These are phyloP conservation scores for Adelges cooleyi DNA, from an alignment of 1,140 invertebrate genomes.

Conservation along the genomic window DNA sequence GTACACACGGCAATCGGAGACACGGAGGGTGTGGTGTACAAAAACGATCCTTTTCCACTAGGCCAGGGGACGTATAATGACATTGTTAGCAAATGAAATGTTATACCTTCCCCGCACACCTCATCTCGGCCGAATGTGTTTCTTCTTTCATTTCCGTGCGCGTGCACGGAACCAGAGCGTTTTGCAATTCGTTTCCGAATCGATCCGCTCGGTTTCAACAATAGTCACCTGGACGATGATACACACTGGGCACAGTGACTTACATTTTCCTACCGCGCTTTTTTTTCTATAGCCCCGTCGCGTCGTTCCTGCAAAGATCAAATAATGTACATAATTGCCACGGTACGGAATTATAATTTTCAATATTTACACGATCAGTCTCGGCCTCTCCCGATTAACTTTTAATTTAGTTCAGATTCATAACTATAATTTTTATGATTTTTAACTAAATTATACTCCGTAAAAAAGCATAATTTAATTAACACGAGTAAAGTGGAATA, in stretches of 20 bases:
- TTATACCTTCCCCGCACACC: neutral
- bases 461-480: too few relatives aligned
- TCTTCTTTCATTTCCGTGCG: constrained; percentile 20
- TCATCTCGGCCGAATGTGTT: neutral
- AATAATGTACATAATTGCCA: too few relatives aligned
- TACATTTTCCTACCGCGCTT: neutral
- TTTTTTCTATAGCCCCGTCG: neutral
- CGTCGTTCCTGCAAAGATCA: too few relatives aligned
- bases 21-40: neutral
- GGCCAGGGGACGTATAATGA: neutral
- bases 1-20: neutral
- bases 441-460: too few relatives aligned
- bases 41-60: constrained; percentile 7
- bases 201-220: neutral
- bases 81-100: constrained; percentile 16
- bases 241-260: neutral
- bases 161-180: neutral
- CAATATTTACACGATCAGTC: too few relatives aligned
- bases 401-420: too few relatives aligned
- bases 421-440: too few relatives aligned
- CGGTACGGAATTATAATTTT: too few relatives aligned
- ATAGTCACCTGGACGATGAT: neutral
- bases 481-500: too few relatives aligned
- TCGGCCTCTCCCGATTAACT: too few relatives aligned
- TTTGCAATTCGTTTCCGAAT: neutral